Conservation (phyloP, 2,888 invertebrate genomes). For the Hyalella azteca region DNA sequence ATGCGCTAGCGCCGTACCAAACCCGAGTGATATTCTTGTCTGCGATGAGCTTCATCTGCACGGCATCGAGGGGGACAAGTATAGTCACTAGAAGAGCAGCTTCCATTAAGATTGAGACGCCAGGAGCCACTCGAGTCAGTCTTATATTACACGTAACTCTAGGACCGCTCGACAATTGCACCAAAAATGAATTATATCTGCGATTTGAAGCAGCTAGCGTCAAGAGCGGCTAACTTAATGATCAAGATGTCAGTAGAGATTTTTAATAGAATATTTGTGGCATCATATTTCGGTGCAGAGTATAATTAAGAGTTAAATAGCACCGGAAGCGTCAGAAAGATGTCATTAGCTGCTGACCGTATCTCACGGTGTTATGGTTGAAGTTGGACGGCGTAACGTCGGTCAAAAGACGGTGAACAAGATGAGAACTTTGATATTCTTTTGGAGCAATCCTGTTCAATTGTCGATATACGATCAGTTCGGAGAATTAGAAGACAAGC, state of each 20-base stretch:
- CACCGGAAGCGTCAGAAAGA: conserved; percentile 18
- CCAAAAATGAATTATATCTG: neutral
- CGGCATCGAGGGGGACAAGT: no score
- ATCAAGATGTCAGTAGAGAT: conserved; percentile 12
- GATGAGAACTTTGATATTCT: no score
- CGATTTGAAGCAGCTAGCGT: neutral
- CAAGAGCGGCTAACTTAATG: neutral
- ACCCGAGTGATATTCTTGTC: no score
- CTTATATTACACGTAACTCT: neutral
- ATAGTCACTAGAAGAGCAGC: no score
- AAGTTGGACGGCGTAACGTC: conserved; percentile 9
- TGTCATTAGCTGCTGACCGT: conserved; percentile 5
- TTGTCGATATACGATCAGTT: no score
- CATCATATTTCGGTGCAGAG: neutral
- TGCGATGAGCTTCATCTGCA: no score
- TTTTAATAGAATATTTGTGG: conserved; percentile 14
- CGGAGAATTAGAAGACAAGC: no score
- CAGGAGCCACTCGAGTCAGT: no score
- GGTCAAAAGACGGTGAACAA: neutral
- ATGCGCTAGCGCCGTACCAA: no score
- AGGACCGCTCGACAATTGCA: neutral
- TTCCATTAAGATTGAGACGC: no score
- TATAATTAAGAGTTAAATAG: conserved; percentile 21
- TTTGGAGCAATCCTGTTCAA: no score
- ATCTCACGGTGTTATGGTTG: neutral